A percentile compares a stretch with the other conserved stretches of the same genome.
Evolutionary conservation across 2,113 vertebrate genomes (phyloP).

Genomic region (Psilopsiagon aurifrons): DNA sequence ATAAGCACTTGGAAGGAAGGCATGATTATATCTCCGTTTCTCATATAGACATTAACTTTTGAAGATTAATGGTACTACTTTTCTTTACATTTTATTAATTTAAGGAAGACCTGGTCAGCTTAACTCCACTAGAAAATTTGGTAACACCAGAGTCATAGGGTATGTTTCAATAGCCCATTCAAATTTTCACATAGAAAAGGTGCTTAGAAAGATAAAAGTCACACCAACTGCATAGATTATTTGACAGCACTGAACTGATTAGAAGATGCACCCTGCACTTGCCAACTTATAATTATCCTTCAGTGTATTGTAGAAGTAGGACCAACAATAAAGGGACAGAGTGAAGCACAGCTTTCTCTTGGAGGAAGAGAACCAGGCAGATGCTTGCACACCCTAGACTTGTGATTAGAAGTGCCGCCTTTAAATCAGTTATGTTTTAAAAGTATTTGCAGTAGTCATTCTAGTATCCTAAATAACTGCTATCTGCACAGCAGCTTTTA

Average conservation of each 20-base stretch:
- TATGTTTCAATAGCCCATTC: background rate
- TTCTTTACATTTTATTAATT: background rate
- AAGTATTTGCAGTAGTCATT: background rate
- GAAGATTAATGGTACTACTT: background rate
- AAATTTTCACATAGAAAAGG: background rate
- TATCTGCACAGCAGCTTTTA: background rate
- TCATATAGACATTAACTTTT: background rate
- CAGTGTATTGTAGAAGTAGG: background rate
- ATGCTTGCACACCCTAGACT: background rate
- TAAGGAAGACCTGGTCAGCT: background rate
- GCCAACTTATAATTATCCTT: background rate
- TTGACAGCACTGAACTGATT: background rate
- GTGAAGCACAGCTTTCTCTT: background rate
- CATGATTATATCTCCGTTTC: background rate
- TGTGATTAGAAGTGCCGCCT: background rate
- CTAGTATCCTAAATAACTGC: background rate
- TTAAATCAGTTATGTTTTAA: background rate
- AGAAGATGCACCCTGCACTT: background rate
- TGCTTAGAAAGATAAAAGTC: background rate
- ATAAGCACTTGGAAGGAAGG: background rate
- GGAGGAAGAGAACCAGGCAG: background rate
- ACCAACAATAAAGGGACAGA: background rate
- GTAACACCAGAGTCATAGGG: background rate
- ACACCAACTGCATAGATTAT: background rate
- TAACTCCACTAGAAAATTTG: background rate